Percentiles rank a stretch among this genome's conserved stretches.
Evolutionary conservation across 2,888 invertebrate genomes (phyloP).

Genomic region (Thereva nobilitata): DNA sequence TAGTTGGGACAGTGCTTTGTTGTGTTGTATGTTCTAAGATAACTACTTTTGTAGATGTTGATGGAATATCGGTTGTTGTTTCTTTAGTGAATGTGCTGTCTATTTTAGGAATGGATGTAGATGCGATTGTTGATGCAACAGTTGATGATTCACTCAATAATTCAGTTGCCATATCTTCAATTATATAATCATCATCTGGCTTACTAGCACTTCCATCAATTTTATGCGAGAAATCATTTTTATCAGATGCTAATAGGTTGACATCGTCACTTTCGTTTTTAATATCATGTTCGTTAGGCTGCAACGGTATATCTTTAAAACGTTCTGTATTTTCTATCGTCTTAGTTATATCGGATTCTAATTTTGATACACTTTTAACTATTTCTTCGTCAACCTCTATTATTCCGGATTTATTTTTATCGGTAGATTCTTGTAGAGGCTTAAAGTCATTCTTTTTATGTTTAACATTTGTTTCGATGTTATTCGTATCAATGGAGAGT

Average conservation of each 20-base stretch:
- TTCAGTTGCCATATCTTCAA: slow-evolving; percentile 39
- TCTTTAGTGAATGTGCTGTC: slow-evolving; percentile 32
- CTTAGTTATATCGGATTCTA: slow-evolving; percentile 58
- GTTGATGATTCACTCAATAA: slow-evolving; percentile 13
- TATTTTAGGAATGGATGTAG: slow-evolving; percentile 24
- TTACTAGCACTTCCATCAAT: slow-evolving; percentile 18
- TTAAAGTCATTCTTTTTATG: slow-evolving; percentile 46
- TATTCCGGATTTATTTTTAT: slow-evolving; percentile 11
- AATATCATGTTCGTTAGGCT: slow-evolving; percentile 40
- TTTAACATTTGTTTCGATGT: slow-evolving; percentile 44
- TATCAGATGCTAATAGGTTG: not conserved
- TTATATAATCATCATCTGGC: slow-evolving; percentile 39
- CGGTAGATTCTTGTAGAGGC: slow-evolving; percentile 38
- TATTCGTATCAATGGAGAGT: slow-evolving; percentile 41
- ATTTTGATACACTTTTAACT: slow-evolving; percentile 54
- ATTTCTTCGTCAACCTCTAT: slow-evolving; percentile 52
- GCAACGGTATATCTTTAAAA: slow-evolving; percentile 51
- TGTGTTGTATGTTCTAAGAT: slow-evolving; percentile 43
- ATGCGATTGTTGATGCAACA: slow-evolving; percentile 7
- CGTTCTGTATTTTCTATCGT: slow-evolving; percentile 58
- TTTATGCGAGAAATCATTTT: slow-evolving; percentile 13
- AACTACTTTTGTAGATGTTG: slow-evolving; percentile 42
- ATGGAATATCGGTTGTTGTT: slow-evolving; percentile 26
- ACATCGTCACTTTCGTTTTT: slow-evolving; percentile 3
- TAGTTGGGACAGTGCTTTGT: slow-evolving; percentile 43